These are phyloP conservation scores for Castor canadensis DNA, from an alignment of 2,113 vertebrate species.

Conservation along the genomic window DNA sequence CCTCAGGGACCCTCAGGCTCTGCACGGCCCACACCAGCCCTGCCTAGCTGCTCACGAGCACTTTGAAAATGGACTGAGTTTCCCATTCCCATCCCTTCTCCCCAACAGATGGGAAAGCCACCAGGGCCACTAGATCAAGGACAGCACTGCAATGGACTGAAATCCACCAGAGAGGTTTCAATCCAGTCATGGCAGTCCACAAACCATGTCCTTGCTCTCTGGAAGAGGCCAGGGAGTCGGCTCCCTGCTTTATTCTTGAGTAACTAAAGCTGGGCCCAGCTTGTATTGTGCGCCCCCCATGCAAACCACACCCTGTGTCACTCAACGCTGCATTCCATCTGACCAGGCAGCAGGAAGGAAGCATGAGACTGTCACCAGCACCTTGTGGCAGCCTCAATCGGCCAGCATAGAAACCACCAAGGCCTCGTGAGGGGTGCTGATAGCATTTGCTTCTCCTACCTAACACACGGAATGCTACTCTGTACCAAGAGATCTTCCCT, in stretches of 20 bases:
- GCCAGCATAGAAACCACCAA: too few relatives aligned
- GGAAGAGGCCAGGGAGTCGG: background rate
- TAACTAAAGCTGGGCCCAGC: too few relatives aligned
- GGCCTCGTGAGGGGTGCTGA: background rate
- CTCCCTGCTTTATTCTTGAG: background rate
- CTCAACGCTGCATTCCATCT: background rate
- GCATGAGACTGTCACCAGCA: background rate
- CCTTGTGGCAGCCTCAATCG: background rate
- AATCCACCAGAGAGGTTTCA: background rate
- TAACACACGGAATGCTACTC: background rate
- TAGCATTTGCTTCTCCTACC: background rate
- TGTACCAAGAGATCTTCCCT: background rate
- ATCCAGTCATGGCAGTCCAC: background rate
- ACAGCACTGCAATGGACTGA: background rate
- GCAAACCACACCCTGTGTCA: background rate
- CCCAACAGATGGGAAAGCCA: background rate
- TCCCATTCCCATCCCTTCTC: too few relatives aligned
- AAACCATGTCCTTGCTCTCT: background rate
- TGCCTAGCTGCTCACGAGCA: background rate
- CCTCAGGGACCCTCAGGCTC: background rate
- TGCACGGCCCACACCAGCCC: background rate
- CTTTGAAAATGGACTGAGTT: background rate
- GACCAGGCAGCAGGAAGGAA: background rate
- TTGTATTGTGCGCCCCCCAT: background rate
- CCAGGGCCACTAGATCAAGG: background rate